Evolutionary conservation across 64 coral and sea anemone species (phyloP).

Genomic region (Exaiptasia diaphana): DNA sequence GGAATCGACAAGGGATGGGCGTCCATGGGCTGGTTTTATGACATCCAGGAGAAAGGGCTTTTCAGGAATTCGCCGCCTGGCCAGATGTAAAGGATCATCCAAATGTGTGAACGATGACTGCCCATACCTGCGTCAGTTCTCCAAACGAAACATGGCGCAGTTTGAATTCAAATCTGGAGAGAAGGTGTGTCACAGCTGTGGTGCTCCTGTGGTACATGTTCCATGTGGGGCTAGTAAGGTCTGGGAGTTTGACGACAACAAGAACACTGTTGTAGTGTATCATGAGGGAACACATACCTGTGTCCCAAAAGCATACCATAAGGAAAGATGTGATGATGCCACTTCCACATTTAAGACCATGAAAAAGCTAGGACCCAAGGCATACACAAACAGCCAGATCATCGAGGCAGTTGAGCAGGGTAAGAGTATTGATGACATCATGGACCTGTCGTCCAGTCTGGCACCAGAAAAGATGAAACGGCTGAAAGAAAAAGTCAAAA

Average conservation of each 20-base stretch:
- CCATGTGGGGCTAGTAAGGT: conserved; percentile 57
- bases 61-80: conserved; percentile 29
- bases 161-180: conserved; percentile 23
- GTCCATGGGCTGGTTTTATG: conserved; percentile 63
- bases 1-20: conserved; percentile 54
- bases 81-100: conserved; percentile 51
- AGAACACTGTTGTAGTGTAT: conserved; percentile 16
- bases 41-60: conserved; percentile 57
- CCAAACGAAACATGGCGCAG: conserved; percentile 39
- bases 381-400: conserved; percentile 50
- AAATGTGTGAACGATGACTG: conserved; percentile 63
- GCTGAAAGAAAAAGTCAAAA: conserved; percentile 27
- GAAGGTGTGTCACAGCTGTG: conserved; percentile 53
- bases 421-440: conserved; percentile 37
- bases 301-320: not conserved
- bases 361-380: conserved; percentile 44
- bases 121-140: conserved; percentile 22
- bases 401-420: conserved; percentile 49
- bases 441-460: conserved; percentile 28
- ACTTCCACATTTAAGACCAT: conserved; percentile 34
- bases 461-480: conserved; percentile 20
- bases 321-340: conserved; percentile 20
- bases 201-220: conserved; percentile 9
- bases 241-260: conserved; percentile 53
- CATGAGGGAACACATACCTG: conserved; percentile 45